Percentiles rank a stretch among this genome's conserved stretches.
Conservation (phyloP, 1,140 invertebrate species). For the Ceratina australensis region DNA sequence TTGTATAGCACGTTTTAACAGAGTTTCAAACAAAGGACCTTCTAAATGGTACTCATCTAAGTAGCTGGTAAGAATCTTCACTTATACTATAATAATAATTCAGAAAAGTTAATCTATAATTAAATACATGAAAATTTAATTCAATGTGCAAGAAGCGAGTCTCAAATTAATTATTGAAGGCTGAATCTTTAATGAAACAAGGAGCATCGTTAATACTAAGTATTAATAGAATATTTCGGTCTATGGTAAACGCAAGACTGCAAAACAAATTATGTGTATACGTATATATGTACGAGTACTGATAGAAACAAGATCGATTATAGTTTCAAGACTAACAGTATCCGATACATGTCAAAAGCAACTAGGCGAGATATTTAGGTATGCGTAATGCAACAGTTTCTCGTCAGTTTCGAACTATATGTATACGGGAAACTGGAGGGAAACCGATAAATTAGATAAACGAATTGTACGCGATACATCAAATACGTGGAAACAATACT, state of each 20-base stretch:
- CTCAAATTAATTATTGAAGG: too few species aligned
- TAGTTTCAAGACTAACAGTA: neutral
- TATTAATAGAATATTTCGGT: too few species aligned
- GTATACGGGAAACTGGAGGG: neutral
- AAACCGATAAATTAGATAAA: conserved; percentile 11
- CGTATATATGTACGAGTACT: neutral
- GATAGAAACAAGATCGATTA: neutral
- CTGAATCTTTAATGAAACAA: too few species aligned
- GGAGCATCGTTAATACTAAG: too few species aligned
- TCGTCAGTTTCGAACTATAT: neutral
- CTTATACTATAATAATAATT: too few species aligned
- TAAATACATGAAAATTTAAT: too few species aligned
- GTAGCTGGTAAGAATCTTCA: too few species aligned
- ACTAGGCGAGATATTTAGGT: neutral
- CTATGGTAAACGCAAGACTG: neutral
- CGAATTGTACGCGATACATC: neutral
- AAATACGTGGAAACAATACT: neutral
- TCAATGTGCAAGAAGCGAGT: too few species aligned
- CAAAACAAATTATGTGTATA: neutral
- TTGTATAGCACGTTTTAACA: neutral
- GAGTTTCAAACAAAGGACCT: too few species aligned
- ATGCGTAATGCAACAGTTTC: conserved; percentile 7
- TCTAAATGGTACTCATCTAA: too few species aligned
- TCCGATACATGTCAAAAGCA: neutral
- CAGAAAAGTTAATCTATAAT: too few species aligned